Conservation (phyloP, 2,113 vertebrate species). For the Neopipo cinnamomea region DNA sequence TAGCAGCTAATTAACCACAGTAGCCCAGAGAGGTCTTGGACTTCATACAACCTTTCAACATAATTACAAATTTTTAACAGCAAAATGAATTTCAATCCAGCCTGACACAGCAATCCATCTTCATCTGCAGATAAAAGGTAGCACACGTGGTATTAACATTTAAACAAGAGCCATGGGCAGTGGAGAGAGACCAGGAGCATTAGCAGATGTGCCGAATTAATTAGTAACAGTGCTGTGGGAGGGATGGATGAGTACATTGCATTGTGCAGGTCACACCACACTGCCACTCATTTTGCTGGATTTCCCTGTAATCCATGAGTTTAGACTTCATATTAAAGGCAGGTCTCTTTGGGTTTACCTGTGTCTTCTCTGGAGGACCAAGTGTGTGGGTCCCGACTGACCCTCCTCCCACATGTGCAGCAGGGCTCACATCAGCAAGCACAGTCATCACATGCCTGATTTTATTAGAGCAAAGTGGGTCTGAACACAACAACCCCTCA, state of each 20-base stretch:
- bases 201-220: slow-evolving; percentile 36
- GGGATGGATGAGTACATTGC: neutral
- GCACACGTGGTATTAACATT: slow-evolving; percentile 13
- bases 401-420: neutral
- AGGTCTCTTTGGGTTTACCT: neutral
- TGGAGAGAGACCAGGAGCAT: neutral
- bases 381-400: neutral
- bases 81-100: slow-evolving; percentile 46
- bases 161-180: slow-evolving; percentile 30
- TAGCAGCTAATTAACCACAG: slow-evolving; percentile 51
- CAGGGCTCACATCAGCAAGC: neutral
- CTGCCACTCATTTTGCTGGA: neutral
- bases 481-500: neutral
- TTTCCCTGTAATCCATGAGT: neutral
- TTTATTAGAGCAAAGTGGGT: neutral
- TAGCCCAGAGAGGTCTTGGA: slow-evolving; percentile 38
- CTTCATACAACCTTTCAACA: slow-evolving; percentile 33
- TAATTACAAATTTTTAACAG: slow-evolving; percentile 43
- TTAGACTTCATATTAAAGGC: neutral
- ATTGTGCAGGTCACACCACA: neutral
- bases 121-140: slow-evolving; percentile 46
- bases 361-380: neutral
- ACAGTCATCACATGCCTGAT: neutral
- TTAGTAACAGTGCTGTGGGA: neutral
- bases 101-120: slow-evolving; percentile 45